Evolutionary conservation across 2,888 invertebrate species (phyloP).

Genomic region (Drosophila neonasuta): DNA sequence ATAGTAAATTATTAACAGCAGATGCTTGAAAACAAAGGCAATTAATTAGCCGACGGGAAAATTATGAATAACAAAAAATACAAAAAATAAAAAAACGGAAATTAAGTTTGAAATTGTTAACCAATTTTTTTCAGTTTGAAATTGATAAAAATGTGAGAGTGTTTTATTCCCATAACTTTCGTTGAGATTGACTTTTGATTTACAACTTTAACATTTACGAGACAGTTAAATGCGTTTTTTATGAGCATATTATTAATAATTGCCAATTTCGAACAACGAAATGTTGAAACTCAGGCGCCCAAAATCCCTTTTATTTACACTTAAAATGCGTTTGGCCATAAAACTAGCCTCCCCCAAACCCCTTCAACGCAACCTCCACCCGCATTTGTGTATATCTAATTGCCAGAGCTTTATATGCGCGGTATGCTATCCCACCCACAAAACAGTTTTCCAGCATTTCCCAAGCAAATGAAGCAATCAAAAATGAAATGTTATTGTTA

Average conservation of each 20-base stretch:
- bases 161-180: conserved; percentile 10
- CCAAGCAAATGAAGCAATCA: conserved; percentile 55
- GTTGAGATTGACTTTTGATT: conserved; percentile 1
- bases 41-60: conserved; percentile 41
- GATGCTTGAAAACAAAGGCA: conserved; percentile 34
- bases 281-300: conserved; percentile 13
- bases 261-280: conserved; percentile 26
- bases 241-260: conserved; percentile 13
- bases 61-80: conserved; percentile 4
- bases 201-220: neutral
- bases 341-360: conserved; percentile 15
- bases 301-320: conserved; percentile 28
- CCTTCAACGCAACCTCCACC: neutral
- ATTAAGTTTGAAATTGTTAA: conserved; percentile 23
- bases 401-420: neutral
- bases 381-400: conserved; percentile 6
- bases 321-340: conserved; percentile 31
- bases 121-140: neutral
- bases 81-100: conserved; percentile 13
- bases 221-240: conserved; percentile 13
- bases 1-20: conserved; percentile 22
- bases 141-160: neutral
- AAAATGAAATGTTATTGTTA: conserved; percentile 44
- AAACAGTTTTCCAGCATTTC: conserved; percentile 24
- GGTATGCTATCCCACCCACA: conserved; percentile 2